phyloP scores from a whole-genome alignment of 2,113 vertebrate species.

The Hiodon alosoides region DNA sequence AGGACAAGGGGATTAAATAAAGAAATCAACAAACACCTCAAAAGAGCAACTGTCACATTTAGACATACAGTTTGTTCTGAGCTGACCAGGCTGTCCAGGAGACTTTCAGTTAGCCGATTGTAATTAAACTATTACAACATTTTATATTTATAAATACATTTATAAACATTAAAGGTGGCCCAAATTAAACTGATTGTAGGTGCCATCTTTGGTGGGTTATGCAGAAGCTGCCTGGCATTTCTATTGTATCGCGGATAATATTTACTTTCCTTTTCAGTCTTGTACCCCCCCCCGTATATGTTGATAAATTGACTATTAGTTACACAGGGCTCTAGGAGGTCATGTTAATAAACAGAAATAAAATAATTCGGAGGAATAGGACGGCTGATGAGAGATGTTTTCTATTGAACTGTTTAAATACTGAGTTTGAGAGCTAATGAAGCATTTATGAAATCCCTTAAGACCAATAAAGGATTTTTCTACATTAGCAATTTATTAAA shows the following conservation, averaged over 20 bases:
- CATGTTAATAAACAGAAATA: constrained; percentile 34
- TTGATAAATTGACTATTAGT: constrained; percentile 38
- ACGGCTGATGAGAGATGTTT: constrained; percentile 15
- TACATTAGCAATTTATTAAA: constrained; percentile 7
- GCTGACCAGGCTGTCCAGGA: not conserved
- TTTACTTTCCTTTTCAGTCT: too few species aligned
- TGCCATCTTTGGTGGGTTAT: constrained; percentile 38
- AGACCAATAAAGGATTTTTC: constrained; percentile 30
- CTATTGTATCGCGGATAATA: too few species aligned
- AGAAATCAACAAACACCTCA: not conserved
- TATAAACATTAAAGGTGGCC: too few species aligned
- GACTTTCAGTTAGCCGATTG: constrained; percentile 24
- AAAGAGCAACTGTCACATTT: not conserved
- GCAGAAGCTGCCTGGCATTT: not conserved
- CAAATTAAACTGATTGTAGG: constrained; percentile 13
- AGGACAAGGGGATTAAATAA: not conserved
- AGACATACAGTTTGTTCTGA: too few species aligned
- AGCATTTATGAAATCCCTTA: constrained; percentile 25
- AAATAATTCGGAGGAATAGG: constrained; percentile 19
- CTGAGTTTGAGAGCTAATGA: constrained; percentile 27
- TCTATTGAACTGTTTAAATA: constrained; percentile 31
- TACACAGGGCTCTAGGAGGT: constrained; percentile 30
- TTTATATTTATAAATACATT: too few species aligned
- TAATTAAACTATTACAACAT: constrained; percentile 15
- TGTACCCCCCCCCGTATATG: constrained; percentile 34